A percentile compares a stretch with the other conserved stretches of the same genome.
These are phyloP conservation scores for Scaeva pyrastri DNA, from an alignment of 2,888 invertebrate species.

Conservation along the genomic window DNA sequence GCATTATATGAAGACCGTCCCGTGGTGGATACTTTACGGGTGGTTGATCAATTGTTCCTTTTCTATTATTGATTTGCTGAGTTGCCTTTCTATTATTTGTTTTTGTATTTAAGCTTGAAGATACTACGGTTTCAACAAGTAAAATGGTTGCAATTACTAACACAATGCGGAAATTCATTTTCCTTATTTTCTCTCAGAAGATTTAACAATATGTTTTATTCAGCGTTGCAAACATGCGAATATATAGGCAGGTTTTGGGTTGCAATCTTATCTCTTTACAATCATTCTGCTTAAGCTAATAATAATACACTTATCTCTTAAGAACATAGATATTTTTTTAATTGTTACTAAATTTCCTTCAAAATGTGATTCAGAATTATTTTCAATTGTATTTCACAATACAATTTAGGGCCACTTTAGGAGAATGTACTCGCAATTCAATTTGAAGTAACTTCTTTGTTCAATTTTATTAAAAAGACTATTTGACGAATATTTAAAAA, in stretches of 20 bases:
- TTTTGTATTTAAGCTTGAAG: slow-evolving; percentile 10
- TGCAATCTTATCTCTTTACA: not conserved
- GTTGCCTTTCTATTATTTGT: not conserved
- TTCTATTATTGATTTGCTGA: not conserved
- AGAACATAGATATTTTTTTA: not conserved
- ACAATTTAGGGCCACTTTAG: too few species aligned
- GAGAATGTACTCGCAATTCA: too few species aligned
- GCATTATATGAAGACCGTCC: slow-evolving; percentile 29
- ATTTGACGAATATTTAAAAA: too few species aligned
- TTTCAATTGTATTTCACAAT: not conserved
- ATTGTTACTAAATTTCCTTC: not conserved
- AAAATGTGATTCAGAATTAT: not conserved
- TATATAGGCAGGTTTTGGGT: not conserved
- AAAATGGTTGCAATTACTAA: not conserved
- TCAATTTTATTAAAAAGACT: too few species aligned
- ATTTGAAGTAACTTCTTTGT: too few species aligned
- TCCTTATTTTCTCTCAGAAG: not conserved
- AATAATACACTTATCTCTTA: not conserved
- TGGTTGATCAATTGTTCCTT: not conserved
- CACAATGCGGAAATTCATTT: not conserved
- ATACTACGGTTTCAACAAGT: not conserved
- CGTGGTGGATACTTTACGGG: slow-evolving; percentile 24
- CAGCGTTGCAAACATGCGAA: not conserved
- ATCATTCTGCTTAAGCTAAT: not conserved
- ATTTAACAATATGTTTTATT: not conserved